These are phyloP conservation scores for Hartigia nigra DNA, from an alignment of 2,888 invertebrate genomes.

Conservation along the genomic window DNA sequence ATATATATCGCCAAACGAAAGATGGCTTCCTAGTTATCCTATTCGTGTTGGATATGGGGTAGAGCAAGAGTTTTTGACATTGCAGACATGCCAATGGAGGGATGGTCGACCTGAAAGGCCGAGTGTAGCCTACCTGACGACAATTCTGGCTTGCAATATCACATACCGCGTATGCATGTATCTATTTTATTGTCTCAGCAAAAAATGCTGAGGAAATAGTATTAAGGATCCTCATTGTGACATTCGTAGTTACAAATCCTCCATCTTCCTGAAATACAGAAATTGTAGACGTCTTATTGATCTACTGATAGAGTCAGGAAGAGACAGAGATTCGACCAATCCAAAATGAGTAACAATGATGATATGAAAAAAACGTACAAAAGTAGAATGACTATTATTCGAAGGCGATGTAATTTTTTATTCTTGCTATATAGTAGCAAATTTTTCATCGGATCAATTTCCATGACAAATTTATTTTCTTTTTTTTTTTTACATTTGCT, in stretches of 20 bases:
- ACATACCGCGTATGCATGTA: conserved; percentile 8
- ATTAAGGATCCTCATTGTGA: conserved; percentile 13
- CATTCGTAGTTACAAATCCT: neutral
- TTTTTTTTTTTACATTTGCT: neutral
- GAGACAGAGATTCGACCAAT: neutral
- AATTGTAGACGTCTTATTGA: neutral
- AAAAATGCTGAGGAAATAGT: neutral
- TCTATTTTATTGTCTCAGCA: conserved; percentile 9
- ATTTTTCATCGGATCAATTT: neutral
- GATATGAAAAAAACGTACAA: neutral
- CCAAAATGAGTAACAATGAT: neutral
- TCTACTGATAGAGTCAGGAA: neutral
- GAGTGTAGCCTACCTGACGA: conserved; percentile 46
- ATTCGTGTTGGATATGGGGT: conserved; percentile 20
- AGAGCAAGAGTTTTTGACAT: conserved; percentile 56
- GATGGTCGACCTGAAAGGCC: conserved; percentile 59
- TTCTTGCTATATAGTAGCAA: neutral
- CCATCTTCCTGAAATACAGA: neutral
- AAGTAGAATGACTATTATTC: neutral
- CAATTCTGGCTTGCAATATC: conserved; percentile 3
- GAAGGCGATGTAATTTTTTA: neutral
- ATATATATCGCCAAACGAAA: neutral
- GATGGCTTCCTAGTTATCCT: neutral
- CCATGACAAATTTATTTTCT: neutral
- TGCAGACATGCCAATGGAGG: conserved; percentile 61